phyloP scores from a whole-genome alignment of 2,113 vertebrate species.

The Grus americana region DNA sequence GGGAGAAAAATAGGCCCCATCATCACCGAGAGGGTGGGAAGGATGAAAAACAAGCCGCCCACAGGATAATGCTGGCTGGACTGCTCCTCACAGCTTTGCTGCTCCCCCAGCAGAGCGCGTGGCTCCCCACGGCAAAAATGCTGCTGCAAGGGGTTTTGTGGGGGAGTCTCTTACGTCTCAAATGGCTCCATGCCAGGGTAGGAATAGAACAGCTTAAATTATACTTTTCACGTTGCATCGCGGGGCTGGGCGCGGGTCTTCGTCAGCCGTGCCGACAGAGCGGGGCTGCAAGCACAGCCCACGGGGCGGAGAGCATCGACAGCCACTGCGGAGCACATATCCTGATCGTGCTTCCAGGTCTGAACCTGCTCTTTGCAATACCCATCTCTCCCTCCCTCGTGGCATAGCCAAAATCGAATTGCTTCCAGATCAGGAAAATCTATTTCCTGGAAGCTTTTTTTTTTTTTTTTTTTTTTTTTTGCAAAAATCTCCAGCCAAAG shows the following conservation, averaged over 20 bases:
- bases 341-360: neutral
- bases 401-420: neutral
- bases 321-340: neutral
- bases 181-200: neutral
- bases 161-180: neutral
- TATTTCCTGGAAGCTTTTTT: neutral
- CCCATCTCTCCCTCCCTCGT: neutral
- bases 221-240: accelerated
- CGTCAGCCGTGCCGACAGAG: neutral
- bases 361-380: neutral
- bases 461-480: neutral
- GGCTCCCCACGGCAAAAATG: neutral
- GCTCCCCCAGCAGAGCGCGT: neutral
- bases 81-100: neutral
- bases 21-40: neutral
- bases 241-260: neutral
- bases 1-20: constrained; percentile 44
- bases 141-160: neutral
- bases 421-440: neutral
- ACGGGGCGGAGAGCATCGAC: accelerated
- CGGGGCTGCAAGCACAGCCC: neutral
- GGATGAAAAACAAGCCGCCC: constrained; percentile 15
- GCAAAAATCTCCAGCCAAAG: neutral
- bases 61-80: neutral
- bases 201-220: neutral